These are phyloP conservation scores for Diphyllodes magnificus DNA, from an alignment of 2,113 vertebrate genomes.

Conservation along the genomic window DNA sequence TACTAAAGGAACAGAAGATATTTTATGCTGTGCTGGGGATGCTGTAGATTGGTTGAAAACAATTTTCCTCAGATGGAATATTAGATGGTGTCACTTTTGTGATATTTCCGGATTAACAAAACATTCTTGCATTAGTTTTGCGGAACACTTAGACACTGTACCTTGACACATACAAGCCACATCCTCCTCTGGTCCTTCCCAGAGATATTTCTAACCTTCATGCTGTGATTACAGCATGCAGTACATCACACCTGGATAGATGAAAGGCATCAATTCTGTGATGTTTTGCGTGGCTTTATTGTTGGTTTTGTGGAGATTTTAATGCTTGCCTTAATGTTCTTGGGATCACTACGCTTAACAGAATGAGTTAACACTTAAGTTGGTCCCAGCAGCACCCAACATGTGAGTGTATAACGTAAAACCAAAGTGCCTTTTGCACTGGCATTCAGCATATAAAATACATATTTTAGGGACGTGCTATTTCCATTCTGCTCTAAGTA, in stretches of 20 bases:
- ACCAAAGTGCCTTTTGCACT: neutral
- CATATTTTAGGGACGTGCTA: neutral
- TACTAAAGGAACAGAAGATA: neutral
- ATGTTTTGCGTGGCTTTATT: neutral
- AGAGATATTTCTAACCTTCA: neutral
- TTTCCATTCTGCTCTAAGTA: neutral
- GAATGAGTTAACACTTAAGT: neutral
- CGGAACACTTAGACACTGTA: neutral
- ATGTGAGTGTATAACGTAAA: neutral
- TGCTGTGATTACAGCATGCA: neutral
- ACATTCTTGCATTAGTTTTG: neutral
- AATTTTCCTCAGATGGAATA: neutral
- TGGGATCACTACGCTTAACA: neutral
- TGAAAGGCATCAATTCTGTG: neutral
- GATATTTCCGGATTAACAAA: neutral
- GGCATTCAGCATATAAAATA: neutral
- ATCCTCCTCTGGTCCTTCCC: neutral
- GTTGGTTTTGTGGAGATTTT: neutral
- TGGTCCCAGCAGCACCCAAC: neutral
- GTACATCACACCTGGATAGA: neutral
- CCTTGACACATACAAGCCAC: neutral
- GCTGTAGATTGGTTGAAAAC: neutral
- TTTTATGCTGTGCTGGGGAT: neutral
- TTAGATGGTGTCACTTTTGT: neutral
- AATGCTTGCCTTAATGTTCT: neutral